Evolutionary conservation across 2,113 vertebrate genomes (phyloP), one percentile per base, ranked within the genome.

Genomic region (Excalfactoria chinensis): DNA sequence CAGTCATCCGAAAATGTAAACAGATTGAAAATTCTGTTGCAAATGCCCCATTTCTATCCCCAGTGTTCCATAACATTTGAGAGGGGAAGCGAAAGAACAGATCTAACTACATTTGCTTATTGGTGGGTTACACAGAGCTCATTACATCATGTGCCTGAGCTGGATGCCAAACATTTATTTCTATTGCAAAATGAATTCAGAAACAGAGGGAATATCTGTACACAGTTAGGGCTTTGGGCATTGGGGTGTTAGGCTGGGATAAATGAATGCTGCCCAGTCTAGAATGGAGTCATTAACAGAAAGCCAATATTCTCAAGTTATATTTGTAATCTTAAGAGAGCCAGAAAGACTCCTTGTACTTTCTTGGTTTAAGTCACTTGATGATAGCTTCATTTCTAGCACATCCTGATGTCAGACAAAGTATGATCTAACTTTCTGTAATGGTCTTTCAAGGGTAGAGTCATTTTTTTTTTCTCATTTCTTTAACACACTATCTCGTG

Each of bases 21-120:
- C 86, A 82, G 88, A 87, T 49, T 90, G 93, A 51, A 75, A 92
- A 93, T 71, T 94, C 49, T 72, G 76, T 74, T 53, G 22, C 53
- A 84, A 96, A 75, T 14, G 80, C 86, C 81, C 48, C 63, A 53
- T 69, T 95, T 68, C 80, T 72, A n/a, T 44, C 90, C 90, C 86
- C 66, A 64, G 66, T 0, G 18, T n/a, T 81, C 76, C 80, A 62
- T 66, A 88, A 72, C 2, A 1, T 18, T 13, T 44, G 26, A 86
- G 56, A 12, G 62, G 79, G 51, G 66, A n/a, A 93, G 88, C 20
- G 80, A 15, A 62, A 88, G 72, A 86, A 28, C 25, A 25, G 51
- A 10, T 49, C 30, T 70, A 74, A 77, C 55, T 55, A 43, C 34
- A 7, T 48, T 59, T 46, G 49, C 23, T 70, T 77, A 46, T 49